Conservation (phyloP, 2,797 vertebrate genomes). For the Staurois parvus region DNA sequence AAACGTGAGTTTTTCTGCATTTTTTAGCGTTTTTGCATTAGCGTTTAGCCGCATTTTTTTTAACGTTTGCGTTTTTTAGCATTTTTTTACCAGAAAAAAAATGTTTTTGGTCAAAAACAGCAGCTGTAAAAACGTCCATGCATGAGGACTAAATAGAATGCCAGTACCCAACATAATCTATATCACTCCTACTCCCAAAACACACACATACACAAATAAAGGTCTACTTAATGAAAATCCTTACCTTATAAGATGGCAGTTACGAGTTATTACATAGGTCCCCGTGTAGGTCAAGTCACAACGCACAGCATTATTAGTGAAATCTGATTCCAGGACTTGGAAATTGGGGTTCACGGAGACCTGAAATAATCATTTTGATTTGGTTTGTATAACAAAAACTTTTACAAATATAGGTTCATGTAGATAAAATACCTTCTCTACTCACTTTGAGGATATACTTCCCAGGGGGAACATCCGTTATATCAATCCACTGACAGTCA, state of each 20-base stretch:
- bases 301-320: constrained; percentile 81
- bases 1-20: no score
- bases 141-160: no score
- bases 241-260: constrained; percentile 80
- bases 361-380: constrained; percentile 65
- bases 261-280: constrained; percentile 75
- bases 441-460: constrained; percentile 81
- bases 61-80: no score
- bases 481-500: constrained; percentile 88
- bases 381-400: neutral
- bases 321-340: constrained; percentile 81
- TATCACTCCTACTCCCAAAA: neutral
- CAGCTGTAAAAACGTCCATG: no score
- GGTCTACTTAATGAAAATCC: neutral
- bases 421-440: neutral
- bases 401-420: neutral
- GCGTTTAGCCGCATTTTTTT: no score
- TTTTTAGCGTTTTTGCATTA: no score
- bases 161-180: neutral
- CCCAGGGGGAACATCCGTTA: constrained; percentile 83
- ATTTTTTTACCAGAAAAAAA: no score
- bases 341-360: constrained; percentile 83
- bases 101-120: no score
- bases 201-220: neutral
- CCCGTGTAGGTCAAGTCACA: constrained; percentile 84